phyloP scores from a whole-genome alignment of 2,797 vertebrate species.

The Periophthalmus magnuspinnatus region DNA sequence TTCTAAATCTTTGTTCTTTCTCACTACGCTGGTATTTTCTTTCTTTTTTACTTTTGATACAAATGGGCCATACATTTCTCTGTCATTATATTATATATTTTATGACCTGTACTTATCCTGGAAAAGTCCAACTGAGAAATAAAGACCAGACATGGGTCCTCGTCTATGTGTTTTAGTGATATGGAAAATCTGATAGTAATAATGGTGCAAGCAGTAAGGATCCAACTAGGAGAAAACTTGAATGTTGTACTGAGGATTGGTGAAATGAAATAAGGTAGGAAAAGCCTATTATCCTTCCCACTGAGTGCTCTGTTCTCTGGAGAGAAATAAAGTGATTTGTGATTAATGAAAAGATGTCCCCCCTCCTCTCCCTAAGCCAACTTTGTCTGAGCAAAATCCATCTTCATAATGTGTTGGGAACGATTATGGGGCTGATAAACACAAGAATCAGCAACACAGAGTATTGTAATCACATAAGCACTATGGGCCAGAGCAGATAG shows the following conservation, averaged over 20 bases:
- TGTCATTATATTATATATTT: too few species aligned
- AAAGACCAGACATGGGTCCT: background rate
- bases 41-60: too few species aligned
- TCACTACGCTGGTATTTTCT: too few species aligned
- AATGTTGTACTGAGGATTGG: constrained; percentile 1
- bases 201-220: background rate
- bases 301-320: constrained; percentile 56
- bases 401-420: constrained; percentile 56
- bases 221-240: background rate
- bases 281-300: constrained; percentile 47
- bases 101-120: too few species aligned
- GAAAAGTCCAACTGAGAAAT: too few species aligned
- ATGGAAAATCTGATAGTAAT: background rate
- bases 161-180: background rate
- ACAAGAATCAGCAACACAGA: constrained; percentile 44
- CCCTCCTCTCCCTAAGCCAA: constrained; percentile 20
- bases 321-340: constrained; percentile 73
- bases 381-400: constrained; percentile 50
- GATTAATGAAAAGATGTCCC: constrained; percentile 72
- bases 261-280: constrained; percentile 47
- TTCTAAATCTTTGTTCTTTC: too few species aligned
- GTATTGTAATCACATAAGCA: constrained; percentile 43
- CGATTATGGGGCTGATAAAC: constrained; percentile 57
- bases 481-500: constrained; percentile 34
- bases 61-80: too few species aligned